Base-by-base conservation (phyloP, 2,888 invertebrate species). In the Habrosyne pyritoides region DNA sequence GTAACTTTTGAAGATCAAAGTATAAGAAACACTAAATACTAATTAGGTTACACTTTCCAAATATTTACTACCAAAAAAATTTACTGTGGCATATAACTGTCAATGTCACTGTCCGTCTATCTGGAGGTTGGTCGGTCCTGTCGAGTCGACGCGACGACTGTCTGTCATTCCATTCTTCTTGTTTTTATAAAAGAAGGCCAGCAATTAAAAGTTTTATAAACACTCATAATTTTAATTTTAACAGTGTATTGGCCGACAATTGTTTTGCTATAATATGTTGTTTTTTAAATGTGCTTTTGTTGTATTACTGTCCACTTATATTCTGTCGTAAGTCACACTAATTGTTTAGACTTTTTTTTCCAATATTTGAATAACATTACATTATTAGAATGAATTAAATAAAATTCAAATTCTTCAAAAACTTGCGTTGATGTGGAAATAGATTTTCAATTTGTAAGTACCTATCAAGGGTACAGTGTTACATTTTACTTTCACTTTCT, bases 211-310 rank as follows among this genome's bases (percentile, higher is more conserved):
- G n/a, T 42, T 18, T 18, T 14, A 42, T 18, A 7, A n/a, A n/a
- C 18, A 18, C 8, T 33, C 1, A n/a, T 0, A 14, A 8, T 2
- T 55, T 59, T 48, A 36, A 47, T 57, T 63, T 26, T 56, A 53
- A 54, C 26, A 55, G 55, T 54, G 55, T 54, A 36, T 21, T 71
- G 12, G 14, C 6, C 63, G 68, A 60, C 10, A 24, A 54, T 63
- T 61, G 12, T 60, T 59, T 55, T 42, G 63, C 52, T 52, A 42
- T 79, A 87, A 77, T 81, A 91, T 92, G 91, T 84, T 88, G 75
- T 79, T 90, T 77, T 91, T 90, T 77, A 89, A 84, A 76, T 84
- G 87, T 80, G 89, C 84, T 28, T 63, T 89, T 62, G 73, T 91
- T 60, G 71, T 86, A 69, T 77, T 92, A 65, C 76, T 84, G 54